Evolutionary conservation across 2,888 invertebrate genomes (phyloP).

Genomic region (Hyppa rectilinea): DNA sequence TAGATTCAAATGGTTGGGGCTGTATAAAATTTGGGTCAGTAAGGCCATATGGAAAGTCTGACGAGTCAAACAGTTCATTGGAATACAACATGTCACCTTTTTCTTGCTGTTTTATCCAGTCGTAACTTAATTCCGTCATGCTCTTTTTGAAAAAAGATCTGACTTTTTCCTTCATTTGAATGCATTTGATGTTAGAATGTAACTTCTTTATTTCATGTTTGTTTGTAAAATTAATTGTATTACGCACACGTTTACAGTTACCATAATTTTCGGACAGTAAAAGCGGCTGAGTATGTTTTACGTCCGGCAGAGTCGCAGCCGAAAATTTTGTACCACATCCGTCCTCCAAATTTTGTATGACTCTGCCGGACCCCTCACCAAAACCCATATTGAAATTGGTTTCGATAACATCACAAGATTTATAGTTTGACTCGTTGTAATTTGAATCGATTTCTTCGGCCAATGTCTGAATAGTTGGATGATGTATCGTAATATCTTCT

Average conservation of each 20-base stretch:
- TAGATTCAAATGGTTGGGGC: constrained; percentile 82
- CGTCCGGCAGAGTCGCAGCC: constrained; percentile 91
- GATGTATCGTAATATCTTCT: constrained; percentile 54
- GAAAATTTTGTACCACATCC: constrained; percentile 84
- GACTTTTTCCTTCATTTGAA: constrained; percentile 80
- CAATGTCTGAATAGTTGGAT: constrained; percentile 78
- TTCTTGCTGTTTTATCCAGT: constrained; percentile 68
- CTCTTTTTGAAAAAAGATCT: constrained; percentile 82
- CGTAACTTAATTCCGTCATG: constrained; percentile 74
- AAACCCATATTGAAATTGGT: constrained; percentile 89
- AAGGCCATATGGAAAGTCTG: constrained; percentile 67
- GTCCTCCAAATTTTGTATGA: constrained; percentile 86
- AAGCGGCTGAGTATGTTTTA: constrained; percentile 90
- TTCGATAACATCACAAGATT: constrained; percentile 74
- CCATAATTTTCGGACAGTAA: constrained; percentile 79
- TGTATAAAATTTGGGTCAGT: constrained; percentile 90
- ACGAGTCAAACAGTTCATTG: constrained; percentile 34
- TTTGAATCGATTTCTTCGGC: constrained; percentile 80
- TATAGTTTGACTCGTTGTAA: constrained; percentile 70
- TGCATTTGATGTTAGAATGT: constrained; percentile 73
- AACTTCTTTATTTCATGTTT: constrained; percentile 72
- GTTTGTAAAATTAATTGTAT: constrained; percentile 50
- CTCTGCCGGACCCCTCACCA: constrained; percentile 91
- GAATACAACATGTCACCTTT: constrained; percentile 60
- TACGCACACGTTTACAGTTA: constrained; percentile 60